Percentiles rank a stretch among this genome's conserved stretches.
Evolutionary conservation across 2,113 vertebrate species (phyloP).

Genomic region (Micronycteris hirsuta): DNA sequence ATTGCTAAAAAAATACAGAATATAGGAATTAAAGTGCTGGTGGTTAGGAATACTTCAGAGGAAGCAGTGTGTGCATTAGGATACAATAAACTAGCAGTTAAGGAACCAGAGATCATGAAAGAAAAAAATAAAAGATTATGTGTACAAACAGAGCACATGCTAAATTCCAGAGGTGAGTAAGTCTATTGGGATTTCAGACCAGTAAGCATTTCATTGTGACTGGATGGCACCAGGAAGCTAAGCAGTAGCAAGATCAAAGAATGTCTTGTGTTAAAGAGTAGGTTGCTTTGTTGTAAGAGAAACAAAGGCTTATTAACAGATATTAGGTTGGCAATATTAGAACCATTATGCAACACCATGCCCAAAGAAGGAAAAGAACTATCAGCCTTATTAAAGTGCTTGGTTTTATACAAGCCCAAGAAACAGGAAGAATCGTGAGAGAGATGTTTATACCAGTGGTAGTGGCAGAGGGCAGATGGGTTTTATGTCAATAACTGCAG

Average conservation of each 20-base stretch:
- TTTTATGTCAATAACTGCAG: background rate
- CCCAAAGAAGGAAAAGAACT: background rate
- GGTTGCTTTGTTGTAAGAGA: background rate
- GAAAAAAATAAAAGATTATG: background rate
- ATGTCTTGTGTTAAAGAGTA: background rate
- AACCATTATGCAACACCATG: background rate
- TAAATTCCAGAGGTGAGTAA: background rate
- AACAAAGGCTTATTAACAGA: background rate
- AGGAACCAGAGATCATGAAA: background rate
- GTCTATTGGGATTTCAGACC: background rate
- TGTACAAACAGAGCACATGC: background rate
- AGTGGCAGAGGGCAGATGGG: background rate
- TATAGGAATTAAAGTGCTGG: background rate
- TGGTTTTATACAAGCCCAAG: background rate
- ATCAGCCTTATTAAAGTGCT: too few relatives aligned
- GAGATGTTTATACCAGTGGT: background rate
- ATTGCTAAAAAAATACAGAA: background rate
- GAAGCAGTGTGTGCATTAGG: background rate
- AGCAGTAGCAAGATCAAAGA: background rate
- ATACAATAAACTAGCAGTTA: background rate
- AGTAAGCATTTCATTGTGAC: background rate
- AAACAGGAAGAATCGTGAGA: background rate
- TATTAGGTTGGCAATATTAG: background rate
- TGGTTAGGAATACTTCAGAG: background rate
- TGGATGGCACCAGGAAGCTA: background rate